A percentile compares a stretch with the other conserved stretches of the same genome.
Evolutionary conservation across 2,113 vertebrate genomes (phyloP).

Genomic region (Petrocephalus microphthalmus): DNA sequence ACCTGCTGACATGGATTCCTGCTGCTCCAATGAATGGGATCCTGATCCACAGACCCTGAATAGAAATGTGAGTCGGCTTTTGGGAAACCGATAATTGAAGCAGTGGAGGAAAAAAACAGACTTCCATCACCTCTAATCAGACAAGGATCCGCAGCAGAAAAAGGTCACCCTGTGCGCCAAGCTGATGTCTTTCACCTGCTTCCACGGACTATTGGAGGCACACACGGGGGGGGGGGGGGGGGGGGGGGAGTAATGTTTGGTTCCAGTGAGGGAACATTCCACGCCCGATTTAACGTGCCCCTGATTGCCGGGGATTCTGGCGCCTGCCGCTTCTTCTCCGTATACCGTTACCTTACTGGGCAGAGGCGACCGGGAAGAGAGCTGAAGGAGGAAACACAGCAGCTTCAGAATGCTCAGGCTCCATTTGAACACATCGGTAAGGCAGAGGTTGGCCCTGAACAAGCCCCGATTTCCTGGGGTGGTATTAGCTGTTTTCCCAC

Average conservation of each 20-base stretch:
- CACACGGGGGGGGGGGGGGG: neutral
- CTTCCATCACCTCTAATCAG: conserved; percentile 5
- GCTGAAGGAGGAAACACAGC: neutral
- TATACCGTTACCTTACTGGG: neutral
- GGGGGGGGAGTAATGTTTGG: neutral
- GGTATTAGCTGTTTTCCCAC: neutral
- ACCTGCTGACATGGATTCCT: neutral
- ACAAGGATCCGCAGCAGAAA: neutral
- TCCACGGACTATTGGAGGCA: conserved; percentile 21
- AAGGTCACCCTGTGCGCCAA: neutral
- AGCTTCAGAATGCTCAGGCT: neutral
- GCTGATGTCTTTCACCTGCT: conserved; percentile 10
- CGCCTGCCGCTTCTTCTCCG: neutral
- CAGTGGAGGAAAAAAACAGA: neutral
- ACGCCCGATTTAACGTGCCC: conserved; percentile 25
- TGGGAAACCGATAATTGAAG: neutral
- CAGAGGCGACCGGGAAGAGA: neutral
- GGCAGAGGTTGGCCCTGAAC: neutral
- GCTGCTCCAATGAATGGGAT: neutral
- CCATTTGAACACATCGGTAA: neutral
- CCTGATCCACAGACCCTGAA: neutral
- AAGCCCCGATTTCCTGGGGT: neutral
- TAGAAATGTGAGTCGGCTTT: neutral
- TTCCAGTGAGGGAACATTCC: conserved; percentile 25
- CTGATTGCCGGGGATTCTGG: conserved; percentile 9